phyloP scores from a whole-genome alignment of 2,888 invertebrate species.

The Pherbina coryleti region DNA sequence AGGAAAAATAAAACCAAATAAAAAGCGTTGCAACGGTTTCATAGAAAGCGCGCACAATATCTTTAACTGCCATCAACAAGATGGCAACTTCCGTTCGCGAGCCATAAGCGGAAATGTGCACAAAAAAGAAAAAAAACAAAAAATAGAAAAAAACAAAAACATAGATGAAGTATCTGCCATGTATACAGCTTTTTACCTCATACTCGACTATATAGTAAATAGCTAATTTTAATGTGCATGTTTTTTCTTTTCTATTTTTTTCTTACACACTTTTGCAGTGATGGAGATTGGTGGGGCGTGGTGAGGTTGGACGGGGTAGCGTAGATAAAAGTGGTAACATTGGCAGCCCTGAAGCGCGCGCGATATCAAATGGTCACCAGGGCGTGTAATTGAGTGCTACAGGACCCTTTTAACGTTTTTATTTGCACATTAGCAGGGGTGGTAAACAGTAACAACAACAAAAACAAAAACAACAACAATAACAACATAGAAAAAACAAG shows the following conservation, averaged over 20 bases:
- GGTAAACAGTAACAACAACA: constrained; percentile 46
- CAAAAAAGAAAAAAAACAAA: not conserved
- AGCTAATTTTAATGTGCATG: constrained; percentile 2
- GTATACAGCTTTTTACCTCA: not conserved
- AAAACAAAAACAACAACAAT: constrained; percentile 23
- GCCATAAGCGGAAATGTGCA: constrained; percentile 62
- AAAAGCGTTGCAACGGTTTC: constrained; percentile 26
- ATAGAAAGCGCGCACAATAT: constrained; percentile 49
- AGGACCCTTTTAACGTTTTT: constrained; percentile 70
- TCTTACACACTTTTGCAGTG: not conserved
- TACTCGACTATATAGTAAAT: not conserved
- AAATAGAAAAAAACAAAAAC: not conserved
- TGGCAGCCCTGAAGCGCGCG: constrained; percentile 10
- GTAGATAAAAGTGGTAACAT: constrained; percentile 20
- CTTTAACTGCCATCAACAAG: constrained; percentile 70
- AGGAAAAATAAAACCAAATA: constrained; percentile 52
- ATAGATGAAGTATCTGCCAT: not conserved
- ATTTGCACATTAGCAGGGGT: constrained; percentile 70
- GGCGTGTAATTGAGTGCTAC: constrained; percentile 71
- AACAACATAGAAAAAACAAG: no score
- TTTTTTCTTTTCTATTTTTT: not conserved
- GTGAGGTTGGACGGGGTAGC: not conserved
- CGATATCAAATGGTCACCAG: constrained; percentile 65
- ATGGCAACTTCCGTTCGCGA: constrained; percentile 70
- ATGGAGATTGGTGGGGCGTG: not conserved